Base-by-base conservation (phyloP, 2,797 vertebrate species). In the Agapornis canus region DNA sequence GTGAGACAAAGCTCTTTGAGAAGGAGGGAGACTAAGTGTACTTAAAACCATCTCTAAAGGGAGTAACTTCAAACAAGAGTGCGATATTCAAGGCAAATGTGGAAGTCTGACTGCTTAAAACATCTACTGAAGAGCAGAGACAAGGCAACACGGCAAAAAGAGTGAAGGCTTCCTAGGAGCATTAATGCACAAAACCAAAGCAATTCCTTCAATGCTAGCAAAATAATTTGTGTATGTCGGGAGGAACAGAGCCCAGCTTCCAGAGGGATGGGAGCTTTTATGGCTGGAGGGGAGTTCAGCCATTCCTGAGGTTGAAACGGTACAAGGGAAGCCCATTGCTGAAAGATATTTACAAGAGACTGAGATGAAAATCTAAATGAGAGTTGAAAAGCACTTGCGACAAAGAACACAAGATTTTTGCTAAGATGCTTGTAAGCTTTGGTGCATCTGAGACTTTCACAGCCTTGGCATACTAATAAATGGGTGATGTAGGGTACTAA, bases 61-160 rank as follows among this genome's bases (percentile, higher is more conserved):
- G 52, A 90, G 42, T 16, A 39, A 83, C 86, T 94, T 95, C 77
- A 84, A 84, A 84, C 69, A 78, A 42, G 52, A 79, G 20, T 26
- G 45, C 75, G 82, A 52, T 76, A 71, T 52, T 52, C 29, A 65
- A 90, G 66, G 49, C 52, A 65, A 82, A 76, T 57, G 45, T 32
- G 73, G 82, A 92, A 90, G 63, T 68, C 80, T 93, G 86, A 78
- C 56, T 63, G 37, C 72, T 86, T 95, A 52, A 90, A 94, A 43
- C 56, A 77, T 64, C 65, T 87, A 43, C 71, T 29, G 76, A 73
- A 63, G 79, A 90, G 63, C 76, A 77, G 60, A 69, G 76, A 63
- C 7, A 23, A 88, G 56, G 52, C 43, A 95, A 70, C 21, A 59
- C 7, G 65, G 68, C 65, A 70, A 19, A 20, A 75, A 69, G 56